Conservation (phyloP, 1,140 invertebrate species). For the Drosophila triauraria region DNA sequence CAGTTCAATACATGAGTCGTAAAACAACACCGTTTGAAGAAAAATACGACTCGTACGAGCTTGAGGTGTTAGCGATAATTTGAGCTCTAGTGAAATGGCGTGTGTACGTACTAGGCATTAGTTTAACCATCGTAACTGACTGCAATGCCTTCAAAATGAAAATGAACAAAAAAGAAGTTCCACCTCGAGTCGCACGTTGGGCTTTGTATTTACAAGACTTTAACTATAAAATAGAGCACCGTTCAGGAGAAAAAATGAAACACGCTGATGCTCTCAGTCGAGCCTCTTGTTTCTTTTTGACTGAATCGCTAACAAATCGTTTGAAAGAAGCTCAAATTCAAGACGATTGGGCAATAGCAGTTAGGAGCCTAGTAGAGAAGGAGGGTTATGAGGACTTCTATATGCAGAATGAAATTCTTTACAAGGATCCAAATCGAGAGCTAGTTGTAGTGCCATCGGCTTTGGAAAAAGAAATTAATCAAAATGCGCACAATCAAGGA, state of each 20-base stretch:
- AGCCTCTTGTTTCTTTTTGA: conserved; percentile 21
- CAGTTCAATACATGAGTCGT: conserved; percentile 22
- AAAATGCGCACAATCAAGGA: conserved; percentile 7
- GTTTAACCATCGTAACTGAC: conserved; percentile 23
- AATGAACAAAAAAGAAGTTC: conserved; percentile 17
- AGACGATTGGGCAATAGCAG: conserved; percentile 12
- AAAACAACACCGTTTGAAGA: conserved; percentile 13
- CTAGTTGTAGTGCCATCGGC: not conserved
- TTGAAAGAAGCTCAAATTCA: conserved; percentile 11
- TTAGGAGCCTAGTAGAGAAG: conserved; percentile 4
- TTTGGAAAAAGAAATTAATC: conserved; percentile 17
- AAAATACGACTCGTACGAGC: conserved; percentile 62
- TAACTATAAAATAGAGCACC: conserved; percentile 36
- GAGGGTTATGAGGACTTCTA: not conserved
- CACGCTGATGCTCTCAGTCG: conserved; percentile 43
- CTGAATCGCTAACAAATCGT: not conserved
- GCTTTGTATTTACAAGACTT: conserved; percentile 37
- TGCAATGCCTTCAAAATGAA: conserved; percentile 26
- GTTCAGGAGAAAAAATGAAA: conserved; percentile 32
- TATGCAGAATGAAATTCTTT: not conserved
- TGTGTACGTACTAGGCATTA: conserved; percentile 23
- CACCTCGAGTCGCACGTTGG: conserved; percentile 16
- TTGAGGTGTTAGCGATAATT: conserved; percentile 56
- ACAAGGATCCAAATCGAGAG: conserved; percentile 1
- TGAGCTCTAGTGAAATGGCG: conserved; percentile 38